These are phyloP conservation scores for Lophochroa leadbeateri DNA, from an alignment of 2,113 vertebrate genomes.

Conservation along the genomic window DNA sequence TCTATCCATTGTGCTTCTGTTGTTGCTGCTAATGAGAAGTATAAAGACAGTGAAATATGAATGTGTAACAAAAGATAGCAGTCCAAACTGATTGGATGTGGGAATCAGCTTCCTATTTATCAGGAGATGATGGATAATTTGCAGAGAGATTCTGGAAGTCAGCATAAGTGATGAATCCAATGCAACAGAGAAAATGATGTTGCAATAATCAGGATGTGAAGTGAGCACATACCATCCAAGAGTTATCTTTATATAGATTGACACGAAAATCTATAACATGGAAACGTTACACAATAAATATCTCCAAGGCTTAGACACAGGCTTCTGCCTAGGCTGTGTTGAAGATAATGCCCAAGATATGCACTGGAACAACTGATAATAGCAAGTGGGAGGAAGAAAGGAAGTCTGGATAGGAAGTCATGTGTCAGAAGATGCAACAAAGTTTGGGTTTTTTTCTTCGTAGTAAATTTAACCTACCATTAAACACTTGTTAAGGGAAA, in stretches of 20 bases:
- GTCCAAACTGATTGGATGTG: not conserved
- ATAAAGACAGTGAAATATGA: not conserved
- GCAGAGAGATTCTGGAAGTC: not conserved
- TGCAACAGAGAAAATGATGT: not conserved
- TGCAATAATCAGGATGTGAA: slow-evolving; percentile 1
- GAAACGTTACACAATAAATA: not conserved
- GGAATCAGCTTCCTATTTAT: not conserved
- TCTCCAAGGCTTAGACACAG: not conserved
- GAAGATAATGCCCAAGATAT: not conserved
- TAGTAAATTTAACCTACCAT: not conserved
- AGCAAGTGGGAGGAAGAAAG: not conserved
- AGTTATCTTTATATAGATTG: slow-evolving; percentile 22
- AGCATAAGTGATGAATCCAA: not conserved
- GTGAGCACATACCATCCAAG: not conserved
- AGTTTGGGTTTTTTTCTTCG: not conserved
- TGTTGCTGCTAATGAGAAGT: not conserved
- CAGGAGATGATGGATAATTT: slow-evolving; percentile 10
- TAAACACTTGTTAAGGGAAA: not conserved
- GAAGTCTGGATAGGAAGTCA: not conserved
- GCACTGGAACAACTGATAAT: not conserved
- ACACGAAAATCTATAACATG: slow-evolving; percentile 3
- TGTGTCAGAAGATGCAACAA: not conserved
- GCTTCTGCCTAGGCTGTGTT: not conserved
- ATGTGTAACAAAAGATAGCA: not conserved
- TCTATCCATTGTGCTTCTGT: not conserved